Evolutionary conservation across 1,140 invertebrate genomes (phyloP), one percentile per base, ranked within the genome.

Genomic region (Solenopsis fugax): DNA sequence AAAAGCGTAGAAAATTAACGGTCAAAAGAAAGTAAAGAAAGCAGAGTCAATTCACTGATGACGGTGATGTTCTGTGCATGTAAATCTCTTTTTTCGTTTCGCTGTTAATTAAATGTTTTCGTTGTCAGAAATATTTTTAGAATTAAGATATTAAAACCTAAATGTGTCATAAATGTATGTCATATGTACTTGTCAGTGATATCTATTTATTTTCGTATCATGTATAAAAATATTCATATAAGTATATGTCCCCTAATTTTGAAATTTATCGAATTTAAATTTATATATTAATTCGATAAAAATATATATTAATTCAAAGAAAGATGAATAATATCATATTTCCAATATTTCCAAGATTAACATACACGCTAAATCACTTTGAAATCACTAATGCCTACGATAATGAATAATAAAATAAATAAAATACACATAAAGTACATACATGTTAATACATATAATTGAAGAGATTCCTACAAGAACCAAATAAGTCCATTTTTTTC

Each of bases 1-100:
- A 60, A 84, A 45, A 54, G 7, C 18, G 52, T n/a, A 50, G 64
- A 76, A 88, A 81, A 64, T 87, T 82, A 77, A 82, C 21, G 73
- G 41, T 10, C 18, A 50, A 54, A 72, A 10, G 6, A 85, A 65
- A 85, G 18, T 58, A 58, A 77, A 72, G 71, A 82, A 89, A 89
- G n/a, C 16, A 72, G 13, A 29, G n/a, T 56, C 64, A 48, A 24
- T 58, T 6, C 9, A 29, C 0, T 45, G 21, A 12, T 45, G 21
- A 12, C 34, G 67, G 50, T 45, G 5, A 76, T 29, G 13, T 62
- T 41, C 34, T 12, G 24, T n/a, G 64, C 34, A 29, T 54, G 34
- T 81, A 71, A 69, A 71, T 65, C 24, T 65, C 24, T 67, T 78
- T 4, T 64, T 65, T 78, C 18, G 10, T 64, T 64, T 48, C 21